Conservation (phyloP, 2,113 vertebrate species). For the Anguilla rostrata region DNA sequence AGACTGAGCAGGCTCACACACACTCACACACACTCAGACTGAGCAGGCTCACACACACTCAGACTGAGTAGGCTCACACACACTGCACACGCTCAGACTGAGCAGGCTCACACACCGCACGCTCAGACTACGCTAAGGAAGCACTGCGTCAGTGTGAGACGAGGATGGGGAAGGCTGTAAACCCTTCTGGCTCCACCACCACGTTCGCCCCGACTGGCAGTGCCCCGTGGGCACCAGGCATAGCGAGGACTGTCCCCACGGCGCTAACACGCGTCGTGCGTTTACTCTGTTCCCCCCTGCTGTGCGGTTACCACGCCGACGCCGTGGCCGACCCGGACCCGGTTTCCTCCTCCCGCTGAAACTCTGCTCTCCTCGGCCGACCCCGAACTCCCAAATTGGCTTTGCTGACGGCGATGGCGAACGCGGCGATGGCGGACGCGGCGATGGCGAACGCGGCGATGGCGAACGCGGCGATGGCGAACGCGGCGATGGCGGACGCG, state of each 20-base stretch:
- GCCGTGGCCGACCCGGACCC: neutral
- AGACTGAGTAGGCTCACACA: too few relatives aligned
- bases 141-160: neutral
- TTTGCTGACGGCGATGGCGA: neutral
- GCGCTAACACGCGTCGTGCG: neutral
- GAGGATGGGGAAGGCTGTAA: slow-evolving; percentile 2
- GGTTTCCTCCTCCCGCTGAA: slow-evolving; percentile 16
- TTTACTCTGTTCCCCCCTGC: slow-evolving; percentile 5
- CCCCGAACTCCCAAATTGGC: neutral
- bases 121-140: neutral
- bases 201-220: slow-evolving; percentile 16
- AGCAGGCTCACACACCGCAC: too few relatives aligned
- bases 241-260: neutral
- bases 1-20: too few relatives aligned
- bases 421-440: too few relatives aligned
- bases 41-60: too few relatives aligned
- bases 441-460: neutral
- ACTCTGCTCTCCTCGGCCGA: slow-evolving; percentile 19
- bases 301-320: neutral
- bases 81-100: too few relatives aligned
- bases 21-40: too few relatives aligned
- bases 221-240: slow-evolving; percentile 13
- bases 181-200: slow-evolving; percentile 11
- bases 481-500: too few relatives aligned
- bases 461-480: neutral